Evolutionary conservation across 2,797 vertebrate genomes (phyloP).

Genomic region (Poecilia gillii): DNA sequence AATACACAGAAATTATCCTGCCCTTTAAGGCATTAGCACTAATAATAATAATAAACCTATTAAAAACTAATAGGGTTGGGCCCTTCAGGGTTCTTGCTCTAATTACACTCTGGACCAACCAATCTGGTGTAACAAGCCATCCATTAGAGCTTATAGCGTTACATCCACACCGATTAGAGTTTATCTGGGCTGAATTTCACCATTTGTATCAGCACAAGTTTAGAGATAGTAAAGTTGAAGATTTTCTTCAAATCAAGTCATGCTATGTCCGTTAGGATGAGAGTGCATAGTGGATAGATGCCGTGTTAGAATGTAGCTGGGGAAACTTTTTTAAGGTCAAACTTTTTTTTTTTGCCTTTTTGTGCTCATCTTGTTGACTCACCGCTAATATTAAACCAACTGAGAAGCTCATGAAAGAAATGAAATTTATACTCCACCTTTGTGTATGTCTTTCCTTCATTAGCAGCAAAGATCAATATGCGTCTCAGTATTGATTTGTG

Average conservation of each 20-base stretch:
- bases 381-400: conserved; percentile 14
- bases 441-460: conserved; percentile 15
- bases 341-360: conserved; percentile 5
- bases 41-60: conserved; percentile 12
- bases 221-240: conserved; percentile 9
- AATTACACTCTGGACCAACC: conserved; percentile 14
- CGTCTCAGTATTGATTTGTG: conserved; percentile 25
- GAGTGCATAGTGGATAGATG: neutral
- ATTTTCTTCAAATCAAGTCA: neutral
- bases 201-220: neutral
- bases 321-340: neutral
- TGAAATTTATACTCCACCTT: conserved; percentile 9
- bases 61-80: neutral
- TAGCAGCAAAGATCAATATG: conserved; percentile 21
- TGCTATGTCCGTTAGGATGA: neutral
- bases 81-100: neutral
- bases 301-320: neutral
- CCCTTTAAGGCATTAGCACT: neutral
- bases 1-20: neutral
- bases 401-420: neutral
- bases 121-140: conserved; percentile 14
- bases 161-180: neutral
- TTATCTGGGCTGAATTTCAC: neutral
- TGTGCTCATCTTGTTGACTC: neutral
- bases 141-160: neutral